These are phyloP conservation scores for Galemys pyrenaicus DNA, from an alignment of 2,113 vertebrate species.

Conservation along the genomic window DNA sequence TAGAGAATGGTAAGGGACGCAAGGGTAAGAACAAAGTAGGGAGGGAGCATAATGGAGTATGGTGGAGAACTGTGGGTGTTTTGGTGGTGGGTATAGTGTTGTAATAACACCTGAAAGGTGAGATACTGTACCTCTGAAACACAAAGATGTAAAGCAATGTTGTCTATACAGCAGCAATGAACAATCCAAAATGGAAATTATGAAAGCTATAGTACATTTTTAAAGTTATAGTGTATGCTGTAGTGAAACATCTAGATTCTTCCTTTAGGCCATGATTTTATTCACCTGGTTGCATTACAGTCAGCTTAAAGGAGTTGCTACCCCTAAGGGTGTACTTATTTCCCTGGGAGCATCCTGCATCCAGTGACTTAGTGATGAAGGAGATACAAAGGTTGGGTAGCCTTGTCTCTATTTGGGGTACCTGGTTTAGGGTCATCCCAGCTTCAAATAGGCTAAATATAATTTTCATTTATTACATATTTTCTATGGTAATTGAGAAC, in stretches of 20 bases:
- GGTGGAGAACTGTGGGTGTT: no score
- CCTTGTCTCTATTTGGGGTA: not conserved
- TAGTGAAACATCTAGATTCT: not conserved
- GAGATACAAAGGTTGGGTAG: not conserved
- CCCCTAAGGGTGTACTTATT: not conserved
- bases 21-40: no score
- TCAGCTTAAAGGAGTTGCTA: not conserved
- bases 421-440: not conserved
- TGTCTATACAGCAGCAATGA: no score
- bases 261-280: not conserved
- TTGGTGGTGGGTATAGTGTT: no score
- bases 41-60: no score
- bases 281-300: not conserved
- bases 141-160: no score
- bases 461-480: conserved; percentile 42
- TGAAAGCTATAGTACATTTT: no score
- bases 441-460: not conserved
- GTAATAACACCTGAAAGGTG: no score
- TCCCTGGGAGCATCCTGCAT: not conserved
- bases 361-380: not conserved
- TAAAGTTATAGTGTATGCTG: not conserved
- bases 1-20: no score
- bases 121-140: no score
- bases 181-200: no score
- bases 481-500: conserved; percentile 6